Base-by-base conservation (phyloP, 2,113 vertebrate species). In the Sceloporus tristichus region DNA sequence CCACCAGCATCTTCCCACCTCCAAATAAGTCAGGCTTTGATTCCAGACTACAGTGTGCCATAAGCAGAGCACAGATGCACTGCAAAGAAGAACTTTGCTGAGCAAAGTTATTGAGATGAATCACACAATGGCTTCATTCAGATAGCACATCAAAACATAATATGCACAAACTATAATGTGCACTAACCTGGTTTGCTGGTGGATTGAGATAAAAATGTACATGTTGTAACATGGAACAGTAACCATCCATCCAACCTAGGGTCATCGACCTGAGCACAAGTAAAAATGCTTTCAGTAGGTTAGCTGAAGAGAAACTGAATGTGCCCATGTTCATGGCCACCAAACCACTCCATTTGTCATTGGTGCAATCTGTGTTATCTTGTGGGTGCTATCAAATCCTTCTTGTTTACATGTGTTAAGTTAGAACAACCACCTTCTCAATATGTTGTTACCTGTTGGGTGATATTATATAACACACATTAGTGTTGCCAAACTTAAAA, bases 391-490 rank as follows among this genome's bases (percentile, higher is more conserved):
- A 83, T 95, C 89, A 93, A 95, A 93, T 91, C 82, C 79, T 95
- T 81, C 73, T 95, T 96, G 96, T 96, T 97, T 96, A 97, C 96
- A 96, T 85, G n/a, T 89, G 18, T 93, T 94, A 92, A 93, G 91
- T 92, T 95, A 94, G 91, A 91, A 93, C 91, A n/a, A 87, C 85
- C 84, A n/a, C 83, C 90, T 54, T 70, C 73, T 91, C 84, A 88
- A 81, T 40, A 77, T 92, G 86, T 94, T 85, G 74, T 76, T 7
- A 48, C 77, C 89, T 85, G 56, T 19, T 91, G 68, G 75, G 80
- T 23, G 1, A 8, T 66, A 34, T 85, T 84, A 90, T 88, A 88
- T 92, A 89, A 78, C 19, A 75, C 75, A 66, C 88, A 84, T 88
- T 93, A 96, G 93, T 88, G 93, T 95, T 97, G 96, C 97, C 96